Base-by-base conservation (phyloP, 35 echinoderm and acorn worm genomes). In the Ophioderma brevispina region DNA sequence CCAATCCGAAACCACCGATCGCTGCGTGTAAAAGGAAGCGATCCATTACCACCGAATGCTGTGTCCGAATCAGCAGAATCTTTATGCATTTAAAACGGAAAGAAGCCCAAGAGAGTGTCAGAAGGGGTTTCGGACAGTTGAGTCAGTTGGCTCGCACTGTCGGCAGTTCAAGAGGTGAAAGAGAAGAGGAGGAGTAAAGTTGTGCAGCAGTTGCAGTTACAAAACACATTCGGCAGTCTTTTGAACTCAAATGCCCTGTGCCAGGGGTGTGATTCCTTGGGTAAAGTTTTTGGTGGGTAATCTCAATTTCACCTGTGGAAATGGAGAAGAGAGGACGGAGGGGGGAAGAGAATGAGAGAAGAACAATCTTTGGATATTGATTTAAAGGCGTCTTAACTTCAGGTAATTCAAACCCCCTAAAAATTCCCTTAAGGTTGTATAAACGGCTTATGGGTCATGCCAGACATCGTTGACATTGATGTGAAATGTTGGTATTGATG, bases 261-360 rank as follows among this genome's bases (percentile, higher is more conserved):
- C 18, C 93, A 93, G 37, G 97, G 97, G 8, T 99, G 97, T 93
- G 97, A 99, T 87, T 99, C 97, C 14, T 38, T 90, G 37, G 97
- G 97, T 99, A 81, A 86, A 88, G 39, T n/a, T n/a, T n/a, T n/a
- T n/a, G n/a, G n/a, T n/a, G n/a, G n/a, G n/a, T n/a, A n/a, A n/a
- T n/a, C n/a, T n/a, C n/a, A n/a, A n/a, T n/a, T n/a, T n/a, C n/a
- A n/a, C n/a, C n/a, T n/a, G n/a, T n/a, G n/a, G n/a, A n/a, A n/a
- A n/a, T n/a, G n/a, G n/a, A n/a, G n/a, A n/a, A n/a, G n/a, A n/a
- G n/a, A n/a, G n/a, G n/a, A n/a, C n/a, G n/a, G n/a, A n/a, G n/a
- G n/a, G n/a, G n/a, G n/a, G n/a, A n/a, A n/a, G n/a, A n/a, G n/a
- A n/a, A n/a, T n/a, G n/a, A n/a, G n/a, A n/a, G n/a, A n/a, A n/a